Conservation (phyloP, 2,113 vertebrate species). For the Triplophysa dalaica region DNA sequence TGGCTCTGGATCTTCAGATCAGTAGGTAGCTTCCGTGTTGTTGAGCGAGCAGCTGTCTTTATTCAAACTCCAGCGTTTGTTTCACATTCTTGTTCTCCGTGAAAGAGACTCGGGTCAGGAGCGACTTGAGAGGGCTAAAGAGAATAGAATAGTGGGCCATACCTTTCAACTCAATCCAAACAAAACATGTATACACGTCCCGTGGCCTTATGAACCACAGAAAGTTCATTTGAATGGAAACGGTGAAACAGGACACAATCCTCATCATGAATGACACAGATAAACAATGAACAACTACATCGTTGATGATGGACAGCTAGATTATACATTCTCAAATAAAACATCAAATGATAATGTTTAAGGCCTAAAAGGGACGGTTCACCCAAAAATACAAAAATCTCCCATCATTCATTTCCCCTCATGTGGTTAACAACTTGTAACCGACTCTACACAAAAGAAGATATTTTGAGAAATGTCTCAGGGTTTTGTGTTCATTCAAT, state of each 20-base stretch:
- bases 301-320: too few species aligned
- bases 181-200: slow-evolving; percentile 12
- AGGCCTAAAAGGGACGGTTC: too few species aligned
- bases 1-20: slow-evolving; percentile 13
- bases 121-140: background rate
- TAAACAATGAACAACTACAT: background rate
- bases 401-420: too few species aligned
- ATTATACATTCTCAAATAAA: too few species aligned
- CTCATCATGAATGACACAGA: background rate
- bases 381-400: too few species aligned
- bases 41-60: slow-evolving; percentile 38
- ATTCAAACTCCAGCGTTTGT: slow-evolving; percentile 10
- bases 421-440: too few species aligned
- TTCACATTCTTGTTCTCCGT: slow-evolving; percentile 23
- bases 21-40: background rate
- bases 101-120: slow-evolving; percentile 6
- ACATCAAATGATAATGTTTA: too few species aligned
- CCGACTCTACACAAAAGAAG: too few species aligned
- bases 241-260: background rate
- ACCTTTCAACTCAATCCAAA: slow-evolving; percentile 25
- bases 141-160: slow-evolving; percentile 8
- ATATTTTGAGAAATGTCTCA: too few species aligned
- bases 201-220: background rate
- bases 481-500: too few species aligned
- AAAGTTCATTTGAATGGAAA: background rate